Evolutionary conservation across 2,888 invertebrate species (phyloP).

Genomic region (Gerris lacustris): DNA sequence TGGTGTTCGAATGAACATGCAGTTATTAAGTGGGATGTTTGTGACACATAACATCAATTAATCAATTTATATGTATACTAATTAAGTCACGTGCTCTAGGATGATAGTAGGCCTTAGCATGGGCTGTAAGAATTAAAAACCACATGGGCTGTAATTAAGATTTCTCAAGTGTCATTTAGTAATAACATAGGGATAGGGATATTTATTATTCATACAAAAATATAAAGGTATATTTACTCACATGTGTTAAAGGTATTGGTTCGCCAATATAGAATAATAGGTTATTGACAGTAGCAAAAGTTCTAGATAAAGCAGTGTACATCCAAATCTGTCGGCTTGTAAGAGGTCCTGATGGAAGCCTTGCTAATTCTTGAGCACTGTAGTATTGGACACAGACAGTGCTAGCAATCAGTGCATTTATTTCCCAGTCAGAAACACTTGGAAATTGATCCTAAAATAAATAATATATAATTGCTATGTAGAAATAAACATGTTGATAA

Average conservation of each 20-base stretch:
- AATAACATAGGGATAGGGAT: too few relatives aligned
- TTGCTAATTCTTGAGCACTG: not conserved
- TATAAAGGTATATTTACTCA: not conserved
- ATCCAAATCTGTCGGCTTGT: not conserved
- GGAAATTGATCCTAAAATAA: not conserved
- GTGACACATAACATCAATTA: too few relatives aligned
- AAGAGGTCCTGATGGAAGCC: not conserved
- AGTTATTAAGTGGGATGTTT: too few relatives aligned
- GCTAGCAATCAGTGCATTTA: not conserved
- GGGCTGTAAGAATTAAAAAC: too few relatives aligned
- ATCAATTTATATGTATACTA: too few relatives aligned
- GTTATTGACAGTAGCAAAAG: not conserved
- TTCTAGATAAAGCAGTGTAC: not conserved
- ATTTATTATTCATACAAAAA: too few relatives aligned
- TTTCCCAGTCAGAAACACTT: not conserved
- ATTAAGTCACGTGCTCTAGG: too few relatives aligned
- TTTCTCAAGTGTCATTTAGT: too few relatives aligned
- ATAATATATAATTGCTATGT: not conserved
- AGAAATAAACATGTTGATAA: too few relatives aligned
- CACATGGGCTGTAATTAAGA: too few relatives aligned
- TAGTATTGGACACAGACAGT: not conserved
- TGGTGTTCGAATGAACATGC: too few relatives aligned
- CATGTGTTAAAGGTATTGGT: not conserved
- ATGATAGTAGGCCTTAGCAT: too few relatives aligned
- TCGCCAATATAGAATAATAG: not conserved